These are phyloP conservation scores for Gorilla gorilla DNA, from an alignment of 2,113 vertebrate species.

Conservation along the genomic window DNA sequence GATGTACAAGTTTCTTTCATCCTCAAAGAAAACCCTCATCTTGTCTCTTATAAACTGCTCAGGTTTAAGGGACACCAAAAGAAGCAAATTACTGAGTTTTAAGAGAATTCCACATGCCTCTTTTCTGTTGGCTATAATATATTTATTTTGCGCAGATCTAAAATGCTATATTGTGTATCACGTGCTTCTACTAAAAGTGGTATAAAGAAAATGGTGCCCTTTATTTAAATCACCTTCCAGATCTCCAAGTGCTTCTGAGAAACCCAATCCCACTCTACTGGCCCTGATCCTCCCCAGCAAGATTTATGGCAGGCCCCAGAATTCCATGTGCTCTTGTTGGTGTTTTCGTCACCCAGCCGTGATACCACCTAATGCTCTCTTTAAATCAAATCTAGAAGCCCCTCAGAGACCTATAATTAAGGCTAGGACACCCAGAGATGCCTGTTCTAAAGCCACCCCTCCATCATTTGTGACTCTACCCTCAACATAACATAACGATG, in stretches of 20 bases:
- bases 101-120: background rate
- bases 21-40: background rate
- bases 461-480: background rate
- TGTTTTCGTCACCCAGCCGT: background rate
- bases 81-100: background rate
- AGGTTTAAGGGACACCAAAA: background rate
- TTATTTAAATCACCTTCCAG: background rate
- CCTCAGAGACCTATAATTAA: background rate
- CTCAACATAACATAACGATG: background rate
- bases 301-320: background rate
- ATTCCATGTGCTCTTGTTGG: too few species aligned
- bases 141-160: background rate
- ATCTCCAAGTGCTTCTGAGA: background rate
- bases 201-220: background rate
- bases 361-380: background rate
- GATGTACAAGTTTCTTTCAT: background rate
- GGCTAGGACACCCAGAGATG: background rate
- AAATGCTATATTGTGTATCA: background rate
- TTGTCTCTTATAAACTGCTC: background rate
- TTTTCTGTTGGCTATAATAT: background rate
- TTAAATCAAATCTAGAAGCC: background rate
- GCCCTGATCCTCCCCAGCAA: background rate
- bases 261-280: background rate
- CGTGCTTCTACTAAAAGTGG: background rate
- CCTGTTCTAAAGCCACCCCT: background rate